These are phyloP conservation scores for Phlogophora meticulosa DNA, from an alignment of 2,888 invertebrate species.

Conservation along the genomic window DNA sequence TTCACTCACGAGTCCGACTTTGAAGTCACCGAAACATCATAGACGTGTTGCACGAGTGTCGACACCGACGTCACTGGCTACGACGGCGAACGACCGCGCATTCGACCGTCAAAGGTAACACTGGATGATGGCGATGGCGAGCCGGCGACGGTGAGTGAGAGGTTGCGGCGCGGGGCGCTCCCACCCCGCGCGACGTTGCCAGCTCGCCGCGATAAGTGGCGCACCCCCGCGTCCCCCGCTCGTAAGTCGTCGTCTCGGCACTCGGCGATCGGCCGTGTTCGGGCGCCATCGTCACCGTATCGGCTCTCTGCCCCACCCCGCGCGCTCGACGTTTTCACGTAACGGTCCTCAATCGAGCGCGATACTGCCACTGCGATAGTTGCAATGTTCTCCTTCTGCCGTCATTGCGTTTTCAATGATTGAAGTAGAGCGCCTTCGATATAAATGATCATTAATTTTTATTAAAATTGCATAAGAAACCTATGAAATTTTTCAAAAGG, in stretches of 20 bases:
- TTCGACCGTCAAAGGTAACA: conserved; percentile 92
- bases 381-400: conserved; percentile 81
- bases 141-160: conserved; percentile 92
- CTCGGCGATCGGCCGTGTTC: conserved; percentile 87
- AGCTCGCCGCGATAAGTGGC: conserved; percentile 90
- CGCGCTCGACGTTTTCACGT: conserved; percentile 89
- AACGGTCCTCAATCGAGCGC: conserved; percentile 91
- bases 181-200: conserved; percentile 91
- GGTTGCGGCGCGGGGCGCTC: conserved; percentile 91
- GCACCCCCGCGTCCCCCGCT: conserved; percentile 89
- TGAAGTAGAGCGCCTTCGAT: conserved; percentile 72
- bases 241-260: conserved; percentile 88
- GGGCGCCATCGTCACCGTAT: conserved; percentile 88
- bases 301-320: conserved; percentile 87
- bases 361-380: conserved; percentile 87
- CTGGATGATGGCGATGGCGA: conserved; percentile 90
- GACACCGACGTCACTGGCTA: conserved; percentile 90
- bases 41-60: conserved; percentile 90
- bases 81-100: conserved; percentile 88
- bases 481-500: conserved; percentile 11
- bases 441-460: conserved; percentile 48
- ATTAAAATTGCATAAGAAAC: conserved; percentile 23
- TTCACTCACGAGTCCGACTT: conserved; percentile 88
- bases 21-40: conserved; percentile 89
- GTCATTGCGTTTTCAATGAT: conserved; percentile 79